Evolutionary conservation across 2,797 vertebrate species (phyloP).

Genomic region (Xiphorhynchus erythropygius): DNA sequence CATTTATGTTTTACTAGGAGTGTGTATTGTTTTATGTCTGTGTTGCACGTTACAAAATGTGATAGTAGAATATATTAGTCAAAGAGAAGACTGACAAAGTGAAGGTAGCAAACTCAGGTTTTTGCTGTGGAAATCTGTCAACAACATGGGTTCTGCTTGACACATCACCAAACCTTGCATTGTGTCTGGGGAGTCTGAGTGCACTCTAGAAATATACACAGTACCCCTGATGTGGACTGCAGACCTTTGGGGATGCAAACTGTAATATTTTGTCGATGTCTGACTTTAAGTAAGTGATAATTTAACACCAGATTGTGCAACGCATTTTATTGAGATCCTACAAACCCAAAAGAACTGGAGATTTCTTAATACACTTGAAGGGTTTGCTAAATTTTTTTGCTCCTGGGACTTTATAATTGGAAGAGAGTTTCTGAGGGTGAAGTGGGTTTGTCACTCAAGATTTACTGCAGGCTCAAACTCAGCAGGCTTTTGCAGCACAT

Average conservation of each 20-base stretch:
- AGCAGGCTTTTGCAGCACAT: background rate
- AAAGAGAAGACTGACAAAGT: background rate
- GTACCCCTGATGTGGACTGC: background rate
- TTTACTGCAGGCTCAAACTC: background rate
- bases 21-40: background rate
- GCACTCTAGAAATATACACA: accelerated
- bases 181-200: background rate
- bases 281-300: background rate
- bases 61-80: accelerated
- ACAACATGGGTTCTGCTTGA: background rate
- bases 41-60: background rate
- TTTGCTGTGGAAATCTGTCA: background rate
- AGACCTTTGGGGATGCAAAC: background rate
- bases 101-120: accelerated
- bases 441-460: background rate
- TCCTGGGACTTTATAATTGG: background rate
- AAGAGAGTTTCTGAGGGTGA: background rate
- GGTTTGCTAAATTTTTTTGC: accelerated
- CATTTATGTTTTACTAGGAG: background rate
- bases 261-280: accelerated
- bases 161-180: accelerated
- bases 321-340: background rate
- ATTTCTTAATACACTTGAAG: background rate
- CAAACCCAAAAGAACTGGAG: background rate
- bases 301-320: background rate